These are phyloP conservation scores for Tarsius wallacei DNA, from an alignment of 2,797 vertebrate species.

Conservation along the genomic window DNA sequence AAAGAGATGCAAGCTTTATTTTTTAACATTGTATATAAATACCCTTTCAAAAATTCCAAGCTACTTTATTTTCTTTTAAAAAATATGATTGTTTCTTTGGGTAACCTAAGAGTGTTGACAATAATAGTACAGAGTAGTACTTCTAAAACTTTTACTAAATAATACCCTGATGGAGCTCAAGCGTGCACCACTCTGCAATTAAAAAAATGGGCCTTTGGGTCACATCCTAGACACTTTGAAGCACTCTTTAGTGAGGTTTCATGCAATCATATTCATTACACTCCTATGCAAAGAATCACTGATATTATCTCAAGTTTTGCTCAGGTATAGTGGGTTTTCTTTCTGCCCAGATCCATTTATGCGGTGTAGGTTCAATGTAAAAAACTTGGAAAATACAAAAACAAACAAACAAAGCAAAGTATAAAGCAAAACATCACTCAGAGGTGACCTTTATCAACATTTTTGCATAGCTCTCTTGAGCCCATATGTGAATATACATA, in stretches of 20 bases:
- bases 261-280: background rate
- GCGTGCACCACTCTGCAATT: background rate
- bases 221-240: background rate
- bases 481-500: background rate
- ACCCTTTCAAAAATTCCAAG: background rate
- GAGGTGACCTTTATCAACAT: background rate
- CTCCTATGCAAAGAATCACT: background rate
- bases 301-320: background rate
- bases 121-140: background rate
- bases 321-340: background rate
- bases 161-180: background rate
- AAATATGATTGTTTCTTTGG: background rate
- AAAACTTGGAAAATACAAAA: background rate
- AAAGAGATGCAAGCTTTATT: background rate
- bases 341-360: background rate
- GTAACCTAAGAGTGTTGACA: background rate
- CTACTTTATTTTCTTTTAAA: background rate
- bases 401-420: rapidly evolving
- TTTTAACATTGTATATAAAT: background rate
- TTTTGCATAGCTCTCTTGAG: background rate
- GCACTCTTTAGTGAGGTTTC: background rate
- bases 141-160: background rate
- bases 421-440: background rate
- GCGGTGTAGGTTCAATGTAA: background rate
- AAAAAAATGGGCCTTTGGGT: background rate